phyloP scores from a whole-genome alignment of 2,797 vertebrate species.

The Falco peregrinus region DNA sequence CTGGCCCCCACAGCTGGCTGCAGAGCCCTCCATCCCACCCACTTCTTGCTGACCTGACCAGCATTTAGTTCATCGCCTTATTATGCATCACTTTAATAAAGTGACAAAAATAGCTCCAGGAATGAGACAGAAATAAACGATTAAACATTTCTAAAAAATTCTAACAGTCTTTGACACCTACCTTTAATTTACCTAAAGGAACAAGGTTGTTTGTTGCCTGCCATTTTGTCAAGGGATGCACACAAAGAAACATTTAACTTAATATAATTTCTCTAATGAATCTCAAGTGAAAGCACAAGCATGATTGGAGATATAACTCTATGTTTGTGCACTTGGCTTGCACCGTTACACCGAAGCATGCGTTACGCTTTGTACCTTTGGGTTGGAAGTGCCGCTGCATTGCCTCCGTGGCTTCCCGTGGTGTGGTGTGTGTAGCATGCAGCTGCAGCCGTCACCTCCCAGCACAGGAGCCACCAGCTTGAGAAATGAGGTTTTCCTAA shows the following conservation, averaged over 20 bases:
- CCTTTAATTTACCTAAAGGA: neutral
- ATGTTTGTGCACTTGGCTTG: neutral
- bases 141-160: neutral
- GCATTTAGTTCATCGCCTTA: accelerated
- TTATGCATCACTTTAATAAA: accelerated
- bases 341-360: accelerated
- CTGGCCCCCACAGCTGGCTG: neutral
- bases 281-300: neutral
- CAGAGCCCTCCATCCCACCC: neutral
- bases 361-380: accelerated
- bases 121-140: neutral
- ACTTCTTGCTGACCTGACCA: neutral
- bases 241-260: neutral
- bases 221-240: neutral
- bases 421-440: accelerated
- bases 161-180: neutral
- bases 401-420: neutral
- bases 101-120: neutral
- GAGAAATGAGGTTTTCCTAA: neutral
- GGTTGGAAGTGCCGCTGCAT: neutral
- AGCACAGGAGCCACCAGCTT: neutral
- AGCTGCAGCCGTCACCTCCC: neutral
- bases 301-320: accelerated
- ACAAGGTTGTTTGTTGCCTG: neutral
- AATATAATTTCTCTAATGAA: neutral